A percentile compares a stretch with the other conserved stretches of the same genome.
phyloP scores from a whole-genome alignment of 1,140 invertebrate genomes.

The Drosophila aff. region DNA sequence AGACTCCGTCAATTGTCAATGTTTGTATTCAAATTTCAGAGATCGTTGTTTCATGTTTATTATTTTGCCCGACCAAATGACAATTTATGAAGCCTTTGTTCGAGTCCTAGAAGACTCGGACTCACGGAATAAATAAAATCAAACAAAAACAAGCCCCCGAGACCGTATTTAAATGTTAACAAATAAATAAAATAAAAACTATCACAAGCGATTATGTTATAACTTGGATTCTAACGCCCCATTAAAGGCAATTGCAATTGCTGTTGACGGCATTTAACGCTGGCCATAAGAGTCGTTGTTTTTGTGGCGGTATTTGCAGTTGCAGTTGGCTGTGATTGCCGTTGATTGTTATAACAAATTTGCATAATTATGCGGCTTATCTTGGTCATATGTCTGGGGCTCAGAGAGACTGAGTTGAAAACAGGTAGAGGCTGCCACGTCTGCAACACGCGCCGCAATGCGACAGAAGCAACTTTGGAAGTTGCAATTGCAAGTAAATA shows the following conservation, averaged over 20 bases:
- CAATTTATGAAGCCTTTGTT: constrained; percentile 79
- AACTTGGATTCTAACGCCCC: constrained; percentile 74
- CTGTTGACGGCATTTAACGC: constrained; percentile 66
- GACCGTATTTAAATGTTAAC: constrained; percentile 9
- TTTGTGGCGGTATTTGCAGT: constrained; percentile 13
- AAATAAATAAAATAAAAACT: constrained; percentile 49
- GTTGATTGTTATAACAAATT: constrained; percentile 79
- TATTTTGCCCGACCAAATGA: constrained; percentile 27
- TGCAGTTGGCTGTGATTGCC: constrained; percentile 33
- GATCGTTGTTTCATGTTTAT: constrained; percentile 35
- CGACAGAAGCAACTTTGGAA: constrained; percentile 12
- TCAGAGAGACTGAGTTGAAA: constrained; percentile 29
- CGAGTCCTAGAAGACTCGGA: constrained; percentile 14
- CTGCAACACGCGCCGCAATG: constrained; percentile 45
- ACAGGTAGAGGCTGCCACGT: constrained; percentile 29
- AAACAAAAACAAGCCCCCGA: constrained; percentile 13
- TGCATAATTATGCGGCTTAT: constrained; percentile 84
- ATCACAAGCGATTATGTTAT: constrained; percentile 59
- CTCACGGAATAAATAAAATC: background rate
- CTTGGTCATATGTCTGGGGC: constrained; percentile 75
- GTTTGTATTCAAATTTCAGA: constrained; percentile 78
- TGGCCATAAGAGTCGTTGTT: constrained; percentile 53
- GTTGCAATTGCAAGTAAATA: constrained; percentile 2
- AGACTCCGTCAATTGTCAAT: constrained; percentile 58
- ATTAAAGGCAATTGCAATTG: constrained; percentile 72